These are phyloP conservation scores for Daphoenositta chrysoptera DNA, from an alignment of 2,113 vertebrate genomes.

Conservation along the genomic window DNA sequence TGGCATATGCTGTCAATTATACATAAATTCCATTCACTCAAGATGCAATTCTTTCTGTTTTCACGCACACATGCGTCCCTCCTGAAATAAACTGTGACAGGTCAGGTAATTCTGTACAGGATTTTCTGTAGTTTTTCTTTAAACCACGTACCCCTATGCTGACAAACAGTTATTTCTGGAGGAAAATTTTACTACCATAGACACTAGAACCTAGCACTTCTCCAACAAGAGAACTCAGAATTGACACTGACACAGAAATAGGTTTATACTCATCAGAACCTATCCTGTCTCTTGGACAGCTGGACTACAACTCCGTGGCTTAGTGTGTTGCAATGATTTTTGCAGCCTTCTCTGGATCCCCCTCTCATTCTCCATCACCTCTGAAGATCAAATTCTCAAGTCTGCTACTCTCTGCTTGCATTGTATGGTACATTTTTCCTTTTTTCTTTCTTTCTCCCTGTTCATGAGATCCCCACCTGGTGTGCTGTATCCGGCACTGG, in stretches of 20 bases:
- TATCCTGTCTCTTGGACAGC: not conserved
- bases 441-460: not conserved
- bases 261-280: not conserved
- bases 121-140: not conserved
- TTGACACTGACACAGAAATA: not conserved
- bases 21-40: not conserved
- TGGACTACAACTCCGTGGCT: not conserved
- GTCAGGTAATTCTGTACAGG: not conserved
- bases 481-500: not conserved
- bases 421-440: not conserved
- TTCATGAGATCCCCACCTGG: not conserved
- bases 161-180: not conserved
- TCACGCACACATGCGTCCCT: fast-evolving
- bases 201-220: not conserved
- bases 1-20: not conserved
- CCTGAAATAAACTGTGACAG: not conserved
- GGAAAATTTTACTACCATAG: not conserved
- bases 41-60: not conserved
- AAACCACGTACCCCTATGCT: fast-evolving
- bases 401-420: not conserved
- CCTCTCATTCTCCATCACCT: not conserved
- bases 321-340: not conserved
- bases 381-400: not conserved
- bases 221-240: not conserved
- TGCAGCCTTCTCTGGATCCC: not conserved